Evolutionary conservation across 2,888 invertebrate genomes (phyloP).

Genomic region (Cosmopolites sordidus): DNA sequence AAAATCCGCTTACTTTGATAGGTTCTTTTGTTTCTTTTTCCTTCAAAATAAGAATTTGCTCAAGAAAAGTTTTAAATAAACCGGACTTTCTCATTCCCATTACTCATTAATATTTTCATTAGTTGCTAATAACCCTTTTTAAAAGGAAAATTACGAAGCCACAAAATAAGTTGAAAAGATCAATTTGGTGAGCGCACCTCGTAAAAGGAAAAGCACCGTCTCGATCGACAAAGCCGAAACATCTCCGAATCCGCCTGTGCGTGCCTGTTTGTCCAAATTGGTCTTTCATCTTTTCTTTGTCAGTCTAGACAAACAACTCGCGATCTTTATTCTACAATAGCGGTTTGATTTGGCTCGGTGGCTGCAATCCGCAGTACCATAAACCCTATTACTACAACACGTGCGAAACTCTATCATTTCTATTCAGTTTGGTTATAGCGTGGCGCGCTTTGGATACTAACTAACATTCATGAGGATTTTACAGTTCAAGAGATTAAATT

Average conservation of each 20-base stretch:
- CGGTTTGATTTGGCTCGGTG: conserved; percentile 23
- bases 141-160: background rate
- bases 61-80: conserved; percentile 11
- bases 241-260: conserved; percentile 39
- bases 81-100: background rate
- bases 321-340: conserved; percentile 22
- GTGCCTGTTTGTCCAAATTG: conserved; percentile 43
- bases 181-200: background rate
- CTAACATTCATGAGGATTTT: conserved; percentile 28
- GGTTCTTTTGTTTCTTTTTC: conserved; percentile 40
- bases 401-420: conserved; percentile 22
- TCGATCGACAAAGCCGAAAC: background rate
- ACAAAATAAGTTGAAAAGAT: too few species aligned
- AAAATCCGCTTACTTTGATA: conserved; percentile 41
- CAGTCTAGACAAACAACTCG: conserved; percentile 26
- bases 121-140: background rate
- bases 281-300: conserved; percentile 27
- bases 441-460: too few species aligned
- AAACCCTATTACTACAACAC: conserved; percentile 27
- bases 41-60: conserved; percentile 14
- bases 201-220: background rate
- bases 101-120: background rate
- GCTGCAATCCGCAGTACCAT: conserved; percentile 24
- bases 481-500: conserved; percentile 23
- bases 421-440: conserved; percentile 14